Evolutionary conservation across 2,797 vertebrate genomes (phyloP).

Genomic region (Melanotaenia parkinsoni): DNA sequence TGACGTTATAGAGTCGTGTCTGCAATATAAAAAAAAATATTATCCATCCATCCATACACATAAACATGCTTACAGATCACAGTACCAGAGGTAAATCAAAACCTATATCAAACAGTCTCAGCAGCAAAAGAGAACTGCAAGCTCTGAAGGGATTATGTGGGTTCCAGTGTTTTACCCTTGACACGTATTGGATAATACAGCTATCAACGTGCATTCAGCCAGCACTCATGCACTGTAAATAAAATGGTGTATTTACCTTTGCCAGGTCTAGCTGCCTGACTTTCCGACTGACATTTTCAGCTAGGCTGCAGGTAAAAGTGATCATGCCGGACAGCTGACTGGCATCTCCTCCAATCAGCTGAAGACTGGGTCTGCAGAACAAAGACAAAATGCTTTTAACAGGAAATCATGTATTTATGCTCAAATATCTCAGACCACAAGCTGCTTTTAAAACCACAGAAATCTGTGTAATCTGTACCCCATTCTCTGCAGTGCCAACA

Average conservation of each 20-base stretch:
- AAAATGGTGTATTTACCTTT: slow-evolving; percentile 82
- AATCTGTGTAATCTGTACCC: slow-evolving; percentile 66
- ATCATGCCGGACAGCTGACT: slow-evolving; percentile 96
- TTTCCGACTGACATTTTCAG: slow-evolving; percentile 97
- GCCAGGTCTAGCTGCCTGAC: slow-evolving; percentile 97
- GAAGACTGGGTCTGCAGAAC: slow-evolving; percentile 89
- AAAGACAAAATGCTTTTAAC: not conserved
- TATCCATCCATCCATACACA: too few relatives aligned
- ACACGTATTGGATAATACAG: not conserved
- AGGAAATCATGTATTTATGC: not conserved
- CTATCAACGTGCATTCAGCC: too few relatives aligned
- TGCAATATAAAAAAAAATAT: slow-evolving; percentile 55
- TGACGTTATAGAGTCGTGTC: slow-evolving; percentile 98
- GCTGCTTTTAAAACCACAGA: not conserved
- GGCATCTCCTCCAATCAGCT: slow-evolving; percentile 95
- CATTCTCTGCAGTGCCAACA: slow-evolving; percentile 94
- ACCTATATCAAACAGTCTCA: not conserved
- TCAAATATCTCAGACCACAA: not conserved
- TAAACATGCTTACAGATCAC: not conserved
- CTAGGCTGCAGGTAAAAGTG: slow-evolving; percentile 96
- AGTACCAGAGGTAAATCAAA: not conserved
- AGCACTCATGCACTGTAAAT: not conserved
- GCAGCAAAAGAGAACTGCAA: not conserved
- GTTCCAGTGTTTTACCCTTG: not conserved
- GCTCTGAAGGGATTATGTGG: not conserved